phyloP scores from a whole-genome alignment of 2,113 vertebrate species.

The Phalacrocorax pelagicus region DNA sequence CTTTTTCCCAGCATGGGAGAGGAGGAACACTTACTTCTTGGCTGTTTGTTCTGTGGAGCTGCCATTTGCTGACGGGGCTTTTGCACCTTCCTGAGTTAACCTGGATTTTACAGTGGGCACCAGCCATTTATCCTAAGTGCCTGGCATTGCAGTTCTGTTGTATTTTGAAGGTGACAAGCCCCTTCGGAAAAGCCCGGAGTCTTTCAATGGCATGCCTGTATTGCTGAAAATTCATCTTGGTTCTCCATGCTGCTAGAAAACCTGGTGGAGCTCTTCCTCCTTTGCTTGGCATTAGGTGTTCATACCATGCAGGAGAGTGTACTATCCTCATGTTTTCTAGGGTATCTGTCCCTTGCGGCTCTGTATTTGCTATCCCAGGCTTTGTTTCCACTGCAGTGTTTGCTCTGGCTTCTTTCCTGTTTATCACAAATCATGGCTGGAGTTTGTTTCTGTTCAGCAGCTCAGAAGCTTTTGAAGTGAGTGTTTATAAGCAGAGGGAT shows the following conservation, averaged over 20 bases:
- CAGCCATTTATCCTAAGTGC: background rate
- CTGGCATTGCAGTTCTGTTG: background rate
- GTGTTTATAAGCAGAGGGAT: conserved; percentile 33
- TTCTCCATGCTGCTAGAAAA: background rate
- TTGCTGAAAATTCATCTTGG: background rate
- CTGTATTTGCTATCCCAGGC: background rate
- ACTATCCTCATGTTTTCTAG: background rate
- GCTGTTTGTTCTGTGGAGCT: background rate
- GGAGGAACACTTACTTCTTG: background rate
- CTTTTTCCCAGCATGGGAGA: background rate
- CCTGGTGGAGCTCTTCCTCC: background rate
- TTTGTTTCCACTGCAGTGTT: background rate
- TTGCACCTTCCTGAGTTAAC: background rate
- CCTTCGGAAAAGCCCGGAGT: background rate
- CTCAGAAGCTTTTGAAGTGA: conserved; percentile 38
- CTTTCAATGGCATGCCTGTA: background rate
- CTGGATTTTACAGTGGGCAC: background rate
- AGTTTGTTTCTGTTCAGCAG: conserved; percentile 13
- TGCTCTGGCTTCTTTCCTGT: conserved; percentile 1
- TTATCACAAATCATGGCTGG: background rate
- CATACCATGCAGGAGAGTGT: fast-evolving
- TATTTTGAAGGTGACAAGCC: background rate
- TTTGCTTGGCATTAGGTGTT: background rate
- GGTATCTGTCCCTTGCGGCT: background rate
- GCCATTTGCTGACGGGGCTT: background rate